Conservation (phyloP, 2,113 vertebrate genomes). For the Festucalex cinctus region DNA sequence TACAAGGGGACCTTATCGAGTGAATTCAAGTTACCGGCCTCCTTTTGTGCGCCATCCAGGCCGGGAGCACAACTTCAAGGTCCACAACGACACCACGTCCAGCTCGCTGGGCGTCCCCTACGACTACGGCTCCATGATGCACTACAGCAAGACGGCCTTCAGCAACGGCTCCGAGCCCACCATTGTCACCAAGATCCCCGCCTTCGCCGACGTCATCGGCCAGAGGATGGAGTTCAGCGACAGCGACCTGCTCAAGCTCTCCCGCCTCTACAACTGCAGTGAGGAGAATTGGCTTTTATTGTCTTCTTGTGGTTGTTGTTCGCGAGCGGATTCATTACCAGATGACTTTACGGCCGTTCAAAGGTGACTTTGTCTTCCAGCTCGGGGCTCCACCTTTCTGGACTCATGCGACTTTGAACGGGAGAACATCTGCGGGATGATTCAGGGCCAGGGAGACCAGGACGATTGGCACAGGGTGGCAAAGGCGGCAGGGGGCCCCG, state of each 20-base stretch:
- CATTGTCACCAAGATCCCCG: slow-evolving; percentile 83
- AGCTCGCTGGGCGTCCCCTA: slow-evolving; percentile 83
- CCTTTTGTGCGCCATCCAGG: slow-evolving; percentile 26
- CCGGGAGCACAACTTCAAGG: slow-evolving; percentile 80
- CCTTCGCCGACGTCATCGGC: slow-evolving; percentile 86
- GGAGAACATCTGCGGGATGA: slow-evolving; percentile 89
- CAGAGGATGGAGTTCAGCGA: slow-evolving; percentile 94
- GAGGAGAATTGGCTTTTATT: slow-evolving; percentile 41
- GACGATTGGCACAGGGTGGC: slow-evolving; percentile 75
- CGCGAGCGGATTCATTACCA: neutral
- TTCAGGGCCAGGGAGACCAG: slow-evolving; percentile 77
- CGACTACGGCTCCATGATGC: slow-evolving; percentile 91
- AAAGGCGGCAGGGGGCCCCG: slow-evolving; percentile 66
- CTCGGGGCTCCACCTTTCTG: slow-evolving; percentile 81
- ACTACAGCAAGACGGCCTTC: slow-evolving; percentile 87
- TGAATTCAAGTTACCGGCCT: neutral
- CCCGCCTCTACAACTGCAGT: slow-evolving; percentile 88
- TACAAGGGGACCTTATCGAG: too few species aligned
- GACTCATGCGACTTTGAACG: slow-evolving; percentile 89
- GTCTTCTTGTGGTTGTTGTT: neutral
- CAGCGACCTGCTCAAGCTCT: slow-evolving; percentile 83
- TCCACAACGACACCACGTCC: slow-evolving; percentile 73
- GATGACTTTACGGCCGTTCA: slow-evolving; percentile 35
- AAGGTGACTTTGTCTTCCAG: slow-evolving; percentile 61
- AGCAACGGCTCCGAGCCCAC: slow-evolving; percentile 78